A percentile compares a stretch with the other conserved stretches of the same genome.
Conservation (phyloP, 2,797 vertebrate genomes). For the Takifugu ocellatus region DNA sequence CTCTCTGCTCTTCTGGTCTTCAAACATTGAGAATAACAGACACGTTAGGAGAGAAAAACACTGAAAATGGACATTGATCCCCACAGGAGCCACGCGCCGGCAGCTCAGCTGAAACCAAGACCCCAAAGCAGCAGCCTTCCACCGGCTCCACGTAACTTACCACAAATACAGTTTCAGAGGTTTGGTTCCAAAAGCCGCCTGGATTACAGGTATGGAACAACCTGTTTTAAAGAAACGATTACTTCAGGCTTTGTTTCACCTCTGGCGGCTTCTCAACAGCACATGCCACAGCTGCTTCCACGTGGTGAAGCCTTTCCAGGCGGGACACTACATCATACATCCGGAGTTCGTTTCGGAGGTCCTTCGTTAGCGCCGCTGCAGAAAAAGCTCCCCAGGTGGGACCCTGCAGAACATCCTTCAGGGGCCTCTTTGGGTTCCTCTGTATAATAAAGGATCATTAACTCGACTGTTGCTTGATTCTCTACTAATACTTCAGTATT, state of each 20-base stretch:
- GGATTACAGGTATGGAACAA: slow-evolving; percentile 48
- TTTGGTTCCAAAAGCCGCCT: slow-evolving; percentile 35
- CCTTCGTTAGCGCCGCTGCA: slow-evolving; percentile 35
- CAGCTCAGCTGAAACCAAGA: slow-evolving; percentile 28
- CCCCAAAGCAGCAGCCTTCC: slow-evolving; percentile 32
- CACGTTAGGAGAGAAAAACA: not conserved
- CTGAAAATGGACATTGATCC: not conserved
- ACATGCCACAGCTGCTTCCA: slow-evolving; percentile 78
- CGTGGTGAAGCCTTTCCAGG: slow-evolving; percentile 73
- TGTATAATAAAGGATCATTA: slow-evolving; percentile 29
- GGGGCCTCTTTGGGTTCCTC: not conserved
- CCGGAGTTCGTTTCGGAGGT: slow-evolving; percentile 76
- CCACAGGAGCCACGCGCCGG: slow-evolving; percentile 39
- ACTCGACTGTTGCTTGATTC: slow-evolving; percentile 43
- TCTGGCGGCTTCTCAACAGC: slow-evolving; percentile 52
- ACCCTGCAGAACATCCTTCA: not conserved
- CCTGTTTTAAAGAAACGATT: not conserved
- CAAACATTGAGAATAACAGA: not conserved
- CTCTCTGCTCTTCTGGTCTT: slow-evolving; percentile 2
- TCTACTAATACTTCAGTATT: too few species aligned
- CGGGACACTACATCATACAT: slow-evolving; percentile 75
- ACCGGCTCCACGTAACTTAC: slow-evolving; percentile 25
- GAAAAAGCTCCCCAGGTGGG: slow-evolving; percentile 2
- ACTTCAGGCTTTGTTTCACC: slow-evolving; percentile 16
- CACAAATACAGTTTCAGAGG: slow-evolving; percentile 29